These are phyloP conservation scores for Strix aluco DNA, from an alignment of 2,113 vertebrate genomes.

Conservation along the genomic window DNA sequence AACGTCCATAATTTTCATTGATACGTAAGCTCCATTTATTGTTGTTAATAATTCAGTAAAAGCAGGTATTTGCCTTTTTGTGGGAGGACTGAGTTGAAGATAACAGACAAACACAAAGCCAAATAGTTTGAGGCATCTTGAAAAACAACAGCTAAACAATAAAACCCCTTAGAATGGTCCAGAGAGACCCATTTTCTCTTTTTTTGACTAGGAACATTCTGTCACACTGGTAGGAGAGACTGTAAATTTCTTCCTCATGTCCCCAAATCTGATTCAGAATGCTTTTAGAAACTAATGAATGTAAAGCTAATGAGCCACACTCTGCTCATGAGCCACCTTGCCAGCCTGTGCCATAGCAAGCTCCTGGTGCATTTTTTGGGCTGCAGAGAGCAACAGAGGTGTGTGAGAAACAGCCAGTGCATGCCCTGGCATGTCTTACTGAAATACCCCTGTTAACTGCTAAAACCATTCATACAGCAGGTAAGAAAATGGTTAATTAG, in stretches of 20 bases:
- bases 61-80: conserved; percentile 45
- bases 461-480: background rate
- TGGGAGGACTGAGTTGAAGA: background rate
- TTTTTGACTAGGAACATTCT: background rate
- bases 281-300: conserved; percentile 39
- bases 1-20: conserved; percentile 51
- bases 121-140: conserved; percentile 19
- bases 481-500: background rate
- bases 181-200: background rate
- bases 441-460: background rate
- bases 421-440: background rate
- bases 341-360: background rate
- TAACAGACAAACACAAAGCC: conserved; percentile 11
- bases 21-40: conserved; percentile 29
- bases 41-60: conserved; percentile 59
- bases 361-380: background rate
- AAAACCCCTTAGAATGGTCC: background rate
- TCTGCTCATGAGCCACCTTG: background rate
- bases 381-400: background rate
- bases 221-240: background rate
- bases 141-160: conserved; percentile 30
- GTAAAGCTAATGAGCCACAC: conserved; percentile 44
- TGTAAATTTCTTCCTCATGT: conserved; percentile 7
- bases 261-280: conserved; percentile 33
- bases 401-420: background rate